These are phyloP conservation scores for Echeneis naucrates DNA, from an alignment of 2,797 vertebrate species.

Conservation along the genomic window DNA sequence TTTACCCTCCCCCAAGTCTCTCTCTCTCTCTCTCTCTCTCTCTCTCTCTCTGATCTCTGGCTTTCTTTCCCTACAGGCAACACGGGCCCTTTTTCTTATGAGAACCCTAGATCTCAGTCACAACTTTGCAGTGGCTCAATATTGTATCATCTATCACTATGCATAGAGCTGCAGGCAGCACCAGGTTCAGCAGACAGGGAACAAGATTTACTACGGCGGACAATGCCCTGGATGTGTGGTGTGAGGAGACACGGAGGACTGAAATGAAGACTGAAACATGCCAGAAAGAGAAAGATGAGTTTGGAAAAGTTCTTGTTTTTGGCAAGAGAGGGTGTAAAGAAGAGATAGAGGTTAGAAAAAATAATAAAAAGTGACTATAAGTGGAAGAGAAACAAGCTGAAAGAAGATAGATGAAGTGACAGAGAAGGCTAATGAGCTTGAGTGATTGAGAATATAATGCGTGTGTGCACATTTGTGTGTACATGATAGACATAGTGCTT, in stretches of 20 bases:
- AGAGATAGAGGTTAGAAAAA: slow-evolving; percentile 31
- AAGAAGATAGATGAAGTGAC: slow-evolving; percentile 62
- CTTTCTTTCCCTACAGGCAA: slow-evolving; percentile 70
- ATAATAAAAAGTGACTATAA: no score
- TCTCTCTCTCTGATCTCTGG: slow-evolving; percentile 6
- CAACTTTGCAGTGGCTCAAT: slow-evolving; percentile 73
- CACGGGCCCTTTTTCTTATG: slow-evolving; percentile 71
- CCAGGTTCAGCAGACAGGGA: slow-evolving; percentile 65
- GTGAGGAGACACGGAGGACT: slow-evolving; percentile 49
- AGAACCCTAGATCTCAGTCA: slow-evolving; percentile 78
- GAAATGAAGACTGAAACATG: slow-evolving; percentile 52
- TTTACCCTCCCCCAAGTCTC: slow-evolving; percentile 33
- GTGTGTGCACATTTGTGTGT: slow-evolving; percentile 27
- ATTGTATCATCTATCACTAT: slow-evolving; percentile 82
- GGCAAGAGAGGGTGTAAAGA: not conserved
- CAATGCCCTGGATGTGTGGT: slow-evolving; percentile 56
- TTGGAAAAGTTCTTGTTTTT: slow-evolving; percentile 23
- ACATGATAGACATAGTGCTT: slow-evolving; percentile 63
- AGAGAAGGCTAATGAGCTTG: slow-evolving; percentile 69
- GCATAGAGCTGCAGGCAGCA: slow-evolving; percentile 73
- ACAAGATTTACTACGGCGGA: slow-evolving; percentile 74
- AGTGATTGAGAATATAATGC: slow-evolving; percentile 65
- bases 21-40: slow-evolving; percentile 26
- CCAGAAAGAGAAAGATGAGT: slow-evolving; percentile 11
- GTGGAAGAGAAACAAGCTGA: slow-evolving; percentile 37